phyloP scores from a whole-genome alignment of 2,888 invertebrate species.

The Arrhopalites spinosus region DNA sequence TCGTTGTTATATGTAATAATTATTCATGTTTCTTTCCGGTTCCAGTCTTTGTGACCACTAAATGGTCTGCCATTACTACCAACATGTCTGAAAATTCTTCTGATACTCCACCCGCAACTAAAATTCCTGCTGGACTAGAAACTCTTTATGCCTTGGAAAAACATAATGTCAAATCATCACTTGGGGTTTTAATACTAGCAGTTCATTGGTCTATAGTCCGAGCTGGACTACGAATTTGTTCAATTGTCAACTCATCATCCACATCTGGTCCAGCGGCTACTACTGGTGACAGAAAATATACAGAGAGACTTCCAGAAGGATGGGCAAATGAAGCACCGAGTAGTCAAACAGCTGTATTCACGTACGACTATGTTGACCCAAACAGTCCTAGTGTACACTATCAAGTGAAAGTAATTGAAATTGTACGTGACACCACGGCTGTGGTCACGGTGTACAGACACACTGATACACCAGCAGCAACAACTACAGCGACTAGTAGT shows the following conservation, averaged over 20 bases:
- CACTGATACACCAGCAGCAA: background rate
- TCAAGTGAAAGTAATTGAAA: conserved; percentile 47
- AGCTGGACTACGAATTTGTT: conserved; percentile 47
- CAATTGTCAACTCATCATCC: conserved; percentile 23
- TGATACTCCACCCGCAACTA: too few relatives aligned
- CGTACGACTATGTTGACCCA: conserved; percentile 44
- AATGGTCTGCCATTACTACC: too few relatives aligned
- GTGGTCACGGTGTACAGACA: background rate
- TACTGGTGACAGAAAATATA: conserved; percentile 29
- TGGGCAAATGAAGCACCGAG: conserved; percentile 3
- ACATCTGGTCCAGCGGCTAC: conserved; percentile 29
- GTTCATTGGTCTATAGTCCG: conserved; percentile 51
- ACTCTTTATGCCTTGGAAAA: conserved; percentile 43
- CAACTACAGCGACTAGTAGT: conserved; percentile 1
- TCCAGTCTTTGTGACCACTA: too few relatives aligned
- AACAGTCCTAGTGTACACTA: conserved; percentile 36
- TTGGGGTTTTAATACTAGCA: conserved; percentile 47
- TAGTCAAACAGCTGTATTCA: conserved; percentile 16
- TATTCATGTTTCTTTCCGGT: too few relatives aligned
- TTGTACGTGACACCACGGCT: conserved; percentile 41
- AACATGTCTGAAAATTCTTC: too few relatives aligned
- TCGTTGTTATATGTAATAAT: too few relatives aligned
- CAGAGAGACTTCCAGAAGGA: conserved; percentile 36
- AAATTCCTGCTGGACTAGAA: conserved; percentile 52
- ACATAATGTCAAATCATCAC: conserved; percentile 35